phyloP scores from a whole-genome alignment of 2,888 invertebrate species.

The Kryphioiulus occultus region DNA sequence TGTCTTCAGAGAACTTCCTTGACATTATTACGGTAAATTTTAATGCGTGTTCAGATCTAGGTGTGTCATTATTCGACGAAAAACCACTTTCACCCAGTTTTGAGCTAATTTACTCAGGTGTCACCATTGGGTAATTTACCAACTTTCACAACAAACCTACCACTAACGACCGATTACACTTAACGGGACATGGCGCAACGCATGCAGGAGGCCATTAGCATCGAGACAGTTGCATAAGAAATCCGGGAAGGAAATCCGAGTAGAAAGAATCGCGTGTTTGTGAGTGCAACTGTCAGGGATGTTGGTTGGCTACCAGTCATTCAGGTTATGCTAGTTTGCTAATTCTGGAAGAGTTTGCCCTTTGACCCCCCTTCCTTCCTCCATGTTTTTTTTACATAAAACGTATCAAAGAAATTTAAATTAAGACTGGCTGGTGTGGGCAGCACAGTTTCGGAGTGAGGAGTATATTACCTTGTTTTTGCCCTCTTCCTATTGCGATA shows the following conservation, averaged over 20 bases:
- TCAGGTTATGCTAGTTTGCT: not conserved
- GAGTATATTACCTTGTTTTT: not conserved
- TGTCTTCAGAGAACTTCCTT: no score
- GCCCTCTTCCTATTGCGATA: not conserved
- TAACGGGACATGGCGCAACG: not conserved
- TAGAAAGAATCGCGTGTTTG: no score
- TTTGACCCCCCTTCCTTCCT: not conserved
- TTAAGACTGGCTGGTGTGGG: not conserved
- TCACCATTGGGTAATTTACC: no score
- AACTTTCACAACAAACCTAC: not conserved
- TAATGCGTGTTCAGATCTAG: no score
- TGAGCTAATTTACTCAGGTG: no score
- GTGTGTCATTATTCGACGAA: no score
- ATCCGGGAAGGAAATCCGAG: no score
- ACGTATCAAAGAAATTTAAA: not conserved
- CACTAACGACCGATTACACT: not conserved
- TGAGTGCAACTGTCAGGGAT: no score
- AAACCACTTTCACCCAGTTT: no score
- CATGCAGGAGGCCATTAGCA: constrained; percentile 32
- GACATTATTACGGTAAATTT: no score
- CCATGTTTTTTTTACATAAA: not conserved
- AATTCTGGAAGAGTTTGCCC: not conserved
- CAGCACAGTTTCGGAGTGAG: not conserved
- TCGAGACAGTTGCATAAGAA: no score
- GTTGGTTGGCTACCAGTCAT: not conserved